A percentile compares a stretch with the other conserved stretches of the same genome.
phyloP scores from a whole-genome alignment of 2,113 vertebrate species.

The Perognathus longimembris region DNA sequence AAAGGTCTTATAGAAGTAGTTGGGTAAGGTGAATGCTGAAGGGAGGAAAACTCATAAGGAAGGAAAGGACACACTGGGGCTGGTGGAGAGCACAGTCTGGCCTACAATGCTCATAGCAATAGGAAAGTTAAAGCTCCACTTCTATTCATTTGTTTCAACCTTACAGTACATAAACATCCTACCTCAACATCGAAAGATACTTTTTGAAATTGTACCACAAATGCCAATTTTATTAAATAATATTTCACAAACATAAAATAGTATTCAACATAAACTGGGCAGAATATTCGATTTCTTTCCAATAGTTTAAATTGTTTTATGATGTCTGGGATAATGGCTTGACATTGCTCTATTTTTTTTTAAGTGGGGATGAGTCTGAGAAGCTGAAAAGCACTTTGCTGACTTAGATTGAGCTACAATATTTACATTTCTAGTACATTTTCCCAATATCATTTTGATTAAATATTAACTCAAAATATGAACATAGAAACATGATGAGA shows the following conservation, averaged over 20 bases:
- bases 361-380: background rate
- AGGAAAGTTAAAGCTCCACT: background rate
- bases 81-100: background rate
- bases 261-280: background rate
- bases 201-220: background rate
- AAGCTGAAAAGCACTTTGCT: background rate
- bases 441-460: slow-evolving; percentile 17
- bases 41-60: background rate
- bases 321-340: background rate
- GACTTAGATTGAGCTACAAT: background rate
- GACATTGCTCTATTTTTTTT: slow-evolving; percentile 45
- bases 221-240: background rate
- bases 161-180: background rate
- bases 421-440: background rate
- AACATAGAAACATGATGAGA: background rate
- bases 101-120: background rate
- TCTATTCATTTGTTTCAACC: background rate
- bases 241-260: background rate
- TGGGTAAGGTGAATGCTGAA: background rate
- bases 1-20: background rate
- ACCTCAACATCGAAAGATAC: background rate
- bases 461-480: slow-evolving; percentile 46
- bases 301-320: background rate
- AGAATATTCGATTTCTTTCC: background rate
- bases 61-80: background rate